Evolutionary conservation across 1,140 invertebrate species (phyloP).

Genomic region (Aphelinus certus): DNA sequence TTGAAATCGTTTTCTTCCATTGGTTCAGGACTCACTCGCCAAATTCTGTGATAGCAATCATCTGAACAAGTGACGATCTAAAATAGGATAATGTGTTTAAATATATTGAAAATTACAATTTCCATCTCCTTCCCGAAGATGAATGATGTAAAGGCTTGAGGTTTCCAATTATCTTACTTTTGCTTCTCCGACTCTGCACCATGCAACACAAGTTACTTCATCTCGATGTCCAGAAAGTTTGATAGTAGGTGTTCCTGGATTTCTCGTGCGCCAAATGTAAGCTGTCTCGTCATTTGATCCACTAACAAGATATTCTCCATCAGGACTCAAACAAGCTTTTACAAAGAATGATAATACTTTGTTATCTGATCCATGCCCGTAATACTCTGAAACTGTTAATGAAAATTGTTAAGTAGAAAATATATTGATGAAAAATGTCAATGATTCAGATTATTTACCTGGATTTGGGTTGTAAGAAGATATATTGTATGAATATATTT

Average conservation of each 20-base stretch:
- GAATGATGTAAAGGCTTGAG: neutral
- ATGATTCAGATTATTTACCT: slow-evolving; percentile 51
- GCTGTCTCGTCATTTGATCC: slow-evolving; percentile 86
- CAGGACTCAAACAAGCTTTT: slow-evolving; percentile 82
- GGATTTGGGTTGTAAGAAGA: slow-evolving; percentile 76
- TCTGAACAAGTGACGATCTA: slow-evolving; percentile 82
- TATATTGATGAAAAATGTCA: slow-evolving; percentile 14
- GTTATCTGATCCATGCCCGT: slow-evolving; percentile 75
- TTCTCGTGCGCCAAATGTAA: slow-evolving; percentile 82
- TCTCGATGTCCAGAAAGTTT: slow-evolving; percentile 78
- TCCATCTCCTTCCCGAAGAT: neutral
- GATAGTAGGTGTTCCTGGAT: slow-evolving; percentile 72
- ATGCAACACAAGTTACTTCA: slow-evolving; percentile 87
- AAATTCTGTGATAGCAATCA: slow-evolving; percentile 80
- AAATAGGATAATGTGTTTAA: neutral
- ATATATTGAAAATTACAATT: neutral
- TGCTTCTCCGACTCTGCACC: slow-evolving; percentile 69
- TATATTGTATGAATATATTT: slow-evolving; percentile 86
- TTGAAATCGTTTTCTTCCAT: slow-evolving; percentile 63
- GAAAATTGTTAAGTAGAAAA: slow-evolving; percentile 27
- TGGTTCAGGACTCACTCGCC: slow-evolving; percentile 73
- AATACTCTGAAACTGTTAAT: slow-evolving; percentile 58
- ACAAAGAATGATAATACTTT: slow-evolving; percentile 77
- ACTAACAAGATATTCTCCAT: slow-evolving; percentile 81
- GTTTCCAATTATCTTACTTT: slow-evolving; percentile 58